Evolutionary conservation across 1,140 invertebrate genomes (phyloP).

Genomic region (Drosophila santomea): DNA sequence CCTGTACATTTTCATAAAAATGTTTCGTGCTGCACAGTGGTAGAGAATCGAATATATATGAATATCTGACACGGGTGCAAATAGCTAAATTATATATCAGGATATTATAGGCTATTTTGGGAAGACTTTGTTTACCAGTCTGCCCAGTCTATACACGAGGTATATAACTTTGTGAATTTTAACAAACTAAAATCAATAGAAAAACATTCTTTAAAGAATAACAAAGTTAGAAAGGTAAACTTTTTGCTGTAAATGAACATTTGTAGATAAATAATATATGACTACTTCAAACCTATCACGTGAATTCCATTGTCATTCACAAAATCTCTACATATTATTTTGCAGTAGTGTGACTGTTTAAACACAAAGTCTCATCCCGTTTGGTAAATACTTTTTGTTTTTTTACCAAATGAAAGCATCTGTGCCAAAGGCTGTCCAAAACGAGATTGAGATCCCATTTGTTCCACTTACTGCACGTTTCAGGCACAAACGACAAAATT

Average conservation of each 20-base stretch:
- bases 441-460: slow-evolving; percentile 1
- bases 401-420: slow-evolving; percentile 1
- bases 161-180: neutral
- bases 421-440: slow-evolving; percentile 6
- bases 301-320: neutral
- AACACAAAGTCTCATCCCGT: neutral
- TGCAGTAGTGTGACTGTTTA: neutral
- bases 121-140: neutral
- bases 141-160: neutral
- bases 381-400: slow-evolving; percentile 5
- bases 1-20: slow-evolving; percentile 4
- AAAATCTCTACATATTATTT: neutral
- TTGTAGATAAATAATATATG: neutral
- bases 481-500: slow-evolving; percentile 35
- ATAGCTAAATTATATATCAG: neutral
- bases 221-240: no score
- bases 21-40: slow-evolving; percentile 45
- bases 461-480: slow-evolving; percentile 50
- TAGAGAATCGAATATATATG: neutral
- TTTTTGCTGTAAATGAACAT: neutral
- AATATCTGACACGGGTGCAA: neutral
- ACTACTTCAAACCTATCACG: neutral
- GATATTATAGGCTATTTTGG: neutral
- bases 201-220: neutral
- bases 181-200: neutral